These are phyloP conservation scores for Procambarus clarkii DNA, from an alignment of 1,140 invertebrate species.

Conservation along the genomic window DNA sequence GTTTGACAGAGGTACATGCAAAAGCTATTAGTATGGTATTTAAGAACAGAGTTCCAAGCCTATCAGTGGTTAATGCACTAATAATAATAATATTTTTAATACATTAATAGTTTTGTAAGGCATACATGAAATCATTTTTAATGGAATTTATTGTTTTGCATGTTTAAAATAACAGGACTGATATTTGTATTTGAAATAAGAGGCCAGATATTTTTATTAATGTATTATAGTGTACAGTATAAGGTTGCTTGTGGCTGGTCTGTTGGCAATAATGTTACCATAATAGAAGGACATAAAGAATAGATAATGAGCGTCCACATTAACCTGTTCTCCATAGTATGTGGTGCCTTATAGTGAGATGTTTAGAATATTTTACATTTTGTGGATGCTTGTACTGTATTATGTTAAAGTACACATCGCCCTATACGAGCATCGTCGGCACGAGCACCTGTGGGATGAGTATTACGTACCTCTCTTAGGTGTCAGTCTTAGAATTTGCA, in stretches of 20 bases:
- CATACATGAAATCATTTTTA: background rate
- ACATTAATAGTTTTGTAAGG: background rate
- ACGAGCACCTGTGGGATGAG: background rate
- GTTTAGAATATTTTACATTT: background rate
- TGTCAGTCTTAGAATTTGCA: background rate
- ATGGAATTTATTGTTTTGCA: background rate
- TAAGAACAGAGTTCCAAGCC: background rate
- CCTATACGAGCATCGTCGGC: background rate
- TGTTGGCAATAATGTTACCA: background rate
- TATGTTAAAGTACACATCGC: background rate
- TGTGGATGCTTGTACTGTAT: background rate
- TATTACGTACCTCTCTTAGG: background rate
- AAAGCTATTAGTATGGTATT: background rate
- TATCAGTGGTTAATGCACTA: background rate
- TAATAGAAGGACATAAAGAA: background rate
- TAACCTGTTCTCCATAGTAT: background rate
- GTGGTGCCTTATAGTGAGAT: background rate
- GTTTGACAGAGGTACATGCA: too few relatives aligned
- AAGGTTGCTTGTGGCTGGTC: conserved; percentile 3
- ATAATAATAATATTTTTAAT: background rate
- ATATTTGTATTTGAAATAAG: too few relatives aligned
- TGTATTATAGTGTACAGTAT: background rate
- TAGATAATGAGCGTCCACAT: background rate
- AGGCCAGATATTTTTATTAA: background rate
- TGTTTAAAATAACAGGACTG: conserved; percentile 1